Base-by-base conservation (phyloP, 30 jellyfish, hydroid and myxozoan genomes). In the Chrysaora quinquecirrha region DNA sequence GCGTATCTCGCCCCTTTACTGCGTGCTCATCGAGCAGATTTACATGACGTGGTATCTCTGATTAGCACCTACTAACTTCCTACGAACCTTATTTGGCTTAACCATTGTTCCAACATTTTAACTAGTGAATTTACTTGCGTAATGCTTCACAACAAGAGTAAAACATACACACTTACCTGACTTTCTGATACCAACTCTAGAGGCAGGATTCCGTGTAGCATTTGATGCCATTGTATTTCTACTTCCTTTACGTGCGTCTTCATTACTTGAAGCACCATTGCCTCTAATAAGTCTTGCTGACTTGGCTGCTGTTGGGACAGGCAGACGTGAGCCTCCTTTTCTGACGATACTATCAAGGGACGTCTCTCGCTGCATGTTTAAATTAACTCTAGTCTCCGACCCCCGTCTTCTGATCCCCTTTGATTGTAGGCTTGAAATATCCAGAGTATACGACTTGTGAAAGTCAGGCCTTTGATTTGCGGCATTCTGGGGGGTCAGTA, bases 301-400 rank as follows among this genome's bases (percentile, higher is more conserved):
- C 29, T 4, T 52, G 68, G 29, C 27, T 10, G 68, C 25, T 2
- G 68, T 52, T 16, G 68, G 68, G 12, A 52, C 25, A 7, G 68
- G 68, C 19, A 52, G 25, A 16, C 68, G 24, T 2, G 68, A 10
- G 68, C 68, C 68, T 3, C 27, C 25, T 52, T 52, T 52, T 25
- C 68, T 52, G 27, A 52, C 68, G 29, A 52, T 52, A 25, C 68
- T 52, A 52, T 52, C 68, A 12, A 52, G 68, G 2, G 68, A 52
- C 7, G 68, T 52, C 68, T 52, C 68, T 25, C 68, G 68, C 25
- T 52, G 6, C 12, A 52, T 52, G 68, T 20, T 52, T 25, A 52
- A 4, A 3, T 3, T 52, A 2, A 19, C 24, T 4, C 68, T 12
- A 2, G 24, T 19, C 6, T 52, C 68, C 12, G 68, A 52, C 19